Base-by-base conservation (phyloP, 2,113 vertebrate species). In the Artemisiospiza belli region DNA sequence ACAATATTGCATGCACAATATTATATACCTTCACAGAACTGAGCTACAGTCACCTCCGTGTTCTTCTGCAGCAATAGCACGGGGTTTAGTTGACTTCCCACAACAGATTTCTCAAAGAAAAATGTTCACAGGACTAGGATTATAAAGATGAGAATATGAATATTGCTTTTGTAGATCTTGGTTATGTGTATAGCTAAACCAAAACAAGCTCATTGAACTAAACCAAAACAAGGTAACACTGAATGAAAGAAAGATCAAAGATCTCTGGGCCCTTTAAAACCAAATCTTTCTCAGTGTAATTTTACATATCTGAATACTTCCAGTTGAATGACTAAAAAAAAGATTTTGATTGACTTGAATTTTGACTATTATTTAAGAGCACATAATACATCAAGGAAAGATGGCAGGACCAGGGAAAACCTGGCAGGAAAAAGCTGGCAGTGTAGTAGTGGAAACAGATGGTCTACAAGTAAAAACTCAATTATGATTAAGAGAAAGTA, bases 401-500 rank as follows among this genome's bases (percentile, higher is more conserved):
- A 90, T 83, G 58, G n/a, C 37, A 80, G 24, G 22, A 80, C 20
- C n/a, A 84, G 55, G 43, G 24, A 92, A 77, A 80, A 72, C 5
- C 46, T 89, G 79, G 72, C 55, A 81, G 73, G 57, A 10, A 84
- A 86, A 83, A 68, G 15, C 28, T 89, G 80, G 76, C 63, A 80
- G 33, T 28, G n/a, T 8, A 24, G 59, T 55, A 46, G 15, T 62
- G 27, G 51, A 91, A 92, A 87, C 68, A 95, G 83, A 92, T 89
- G 61, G 87, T 58, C 69, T 78, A 74, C 73, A 75, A 58, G 41
- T 11, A 92, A 90, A 92, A 93, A 9, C 41, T 87, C 31, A 68
- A 64, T 76, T 88, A 72, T 49, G 70, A 83, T 95, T 85, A 92
- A 74, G 72, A 89, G 46, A 95, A 89, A 80, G 37, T 31, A 83